Percentiles rank a stretch among this genome's conserved stretches.
These are phyloP conservation scores for Stichopus chloronotus DNA, from an alignment of 35 echinoderm and acorn worm genomes.

Conservation along the genomic window DNA sequence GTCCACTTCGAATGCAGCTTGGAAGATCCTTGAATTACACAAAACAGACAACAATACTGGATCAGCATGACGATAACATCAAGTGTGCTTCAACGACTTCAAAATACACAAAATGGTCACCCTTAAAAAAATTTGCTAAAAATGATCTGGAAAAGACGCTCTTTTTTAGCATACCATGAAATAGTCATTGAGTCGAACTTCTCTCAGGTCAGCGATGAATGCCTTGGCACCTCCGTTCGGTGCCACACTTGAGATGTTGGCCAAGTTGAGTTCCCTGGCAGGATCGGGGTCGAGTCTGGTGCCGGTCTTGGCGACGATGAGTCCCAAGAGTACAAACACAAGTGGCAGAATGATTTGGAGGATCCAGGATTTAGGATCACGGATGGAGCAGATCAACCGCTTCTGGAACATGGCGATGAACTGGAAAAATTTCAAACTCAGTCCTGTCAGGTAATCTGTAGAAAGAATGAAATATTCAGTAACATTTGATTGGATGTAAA, in stretches of 20 bases:
- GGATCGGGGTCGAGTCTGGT: slow-evolving; percentile 53
- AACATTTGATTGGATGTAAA: neutral
- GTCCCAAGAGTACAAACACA: slow-evolving; percentile 80
- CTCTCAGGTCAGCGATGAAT: slow-evolving; percentile 72
- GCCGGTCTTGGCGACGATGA: slow-evolving; percentile 71
- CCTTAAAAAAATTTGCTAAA: no score
- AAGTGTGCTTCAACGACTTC: no score
- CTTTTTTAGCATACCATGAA: slow-evolving; percentile 62
- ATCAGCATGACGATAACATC: no score
- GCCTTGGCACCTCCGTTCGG: slow-evolving; percentile 41
- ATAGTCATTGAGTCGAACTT: slow-evolving; percentile 38
- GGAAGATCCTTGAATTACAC: no score
- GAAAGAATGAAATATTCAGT: neutral
- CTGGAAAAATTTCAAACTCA: slow-evolving; percentile 76
- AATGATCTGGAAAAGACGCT: no score
- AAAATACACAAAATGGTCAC: no score
- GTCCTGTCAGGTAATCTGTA: slow-evolving; percentile 67
- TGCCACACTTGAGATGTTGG: slow-evolving; percentile 67
- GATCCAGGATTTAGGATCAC: slow-evolving; percentile 82
- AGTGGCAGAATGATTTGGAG: slow-evolving; percentile 86
- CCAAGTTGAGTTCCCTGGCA: slow-evolving; percentile 61
- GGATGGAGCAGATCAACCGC: slow-evolving; percentile 74
- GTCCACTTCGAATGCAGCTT: no score
- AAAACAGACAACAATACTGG: no score
- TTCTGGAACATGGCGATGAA: slow-evolving; percentile 94